Evolutionary conservation across 2,797 vertebrate species (phyloP).

Genomic region (Steatocranus sp.): DNA sequence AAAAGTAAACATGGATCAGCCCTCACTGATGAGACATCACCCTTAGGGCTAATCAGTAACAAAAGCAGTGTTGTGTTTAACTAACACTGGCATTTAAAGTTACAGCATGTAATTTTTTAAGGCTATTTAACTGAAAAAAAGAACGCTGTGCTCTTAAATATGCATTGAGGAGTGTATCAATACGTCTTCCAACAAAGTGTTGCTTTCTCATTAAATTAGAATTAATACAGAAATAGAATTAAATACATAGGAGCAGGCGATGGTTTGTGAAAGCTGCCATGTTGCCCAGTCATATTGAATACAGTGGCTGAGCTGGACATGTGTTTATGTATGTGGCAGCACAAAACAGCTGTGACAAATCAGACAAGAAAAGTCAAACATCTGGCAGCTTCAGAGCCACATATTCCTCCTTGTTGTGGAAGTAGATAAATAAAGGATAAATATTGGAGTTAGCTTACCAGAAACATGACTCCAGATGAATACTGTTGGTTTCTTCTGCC

Average conservation of each 20-base stretch:
- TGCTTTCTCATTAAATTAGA: neutral
- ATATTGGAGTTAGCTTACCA: neutral
- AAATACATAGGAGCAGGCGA: neutral
- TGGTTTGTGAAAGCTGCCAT: neutral
- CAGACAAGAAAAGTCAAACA: neutral
- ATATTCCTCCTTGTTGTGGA: neutral
- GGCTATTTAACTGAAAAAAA: neutral
- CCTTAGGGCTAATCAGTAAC: neutral
- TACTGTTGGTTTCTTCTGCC: conserved; percentile 11
- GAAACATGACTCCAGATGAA: neutral
- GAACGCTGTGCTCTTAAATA: neutral
- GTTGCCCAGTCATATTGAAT: neutral
- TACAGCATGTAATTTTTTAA: neutral
- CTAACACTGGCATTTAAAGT: neutral
- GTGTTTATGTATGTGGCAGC: neutral
- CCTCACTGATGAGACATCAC: neutral
- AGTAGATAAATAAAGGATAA: neutral
- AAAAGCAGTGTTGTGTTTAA: neutral
- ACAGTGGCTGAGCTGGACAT: neutral
- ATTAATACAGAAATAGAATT: neutral
- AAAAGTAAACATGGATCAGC: neutral
- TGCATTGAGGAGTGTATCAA: neutral
- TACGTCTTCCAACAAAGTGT: neutral
- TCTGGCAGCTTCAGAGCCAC: neutral
- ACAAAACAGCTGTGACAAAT: neutral